phyloP scores from a whole-genome alignment of 2,888 invertebrate genomes.

The Hofmannophila pseudospretella region DNA sequence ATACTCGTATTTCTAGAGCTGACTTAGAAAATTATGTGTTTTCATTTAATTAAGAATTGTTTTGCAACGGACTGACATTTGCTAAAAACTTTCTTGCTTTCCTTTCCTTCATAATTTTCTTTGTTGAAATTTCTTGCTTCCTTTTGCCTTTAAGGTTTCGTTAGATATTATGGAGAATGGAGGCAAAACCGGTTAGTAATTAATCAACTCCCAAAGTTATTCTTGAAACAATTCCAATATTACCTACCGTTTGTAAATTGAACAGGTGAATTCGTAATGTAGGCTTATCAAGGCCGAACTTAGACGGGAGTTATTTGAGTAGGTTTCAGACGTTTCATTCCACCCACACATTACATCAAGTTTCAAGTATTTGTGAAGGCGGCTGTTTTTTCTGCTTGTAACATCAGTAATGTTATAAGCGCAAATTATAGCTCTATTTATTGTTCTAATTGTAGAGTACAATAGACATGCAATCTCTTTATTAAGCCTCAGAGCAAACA shows the following conservation, averaged over 20 bases:
- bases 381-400: neutral
- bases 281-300: neutral
- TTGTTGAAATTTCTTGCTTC: too few relatives aligned
- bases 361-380: slow-evolving; percentile 17
- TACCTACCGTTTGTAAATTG: neutral
- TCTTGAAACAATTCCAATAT: too few relatives aligned
- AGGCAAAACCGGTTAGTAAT: too few relatives aligned
- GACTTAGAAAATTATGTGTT: too few relatives aligned
- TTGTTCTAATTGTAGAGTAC: slow-evolving; percentile 21
- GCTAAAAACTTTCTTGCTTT: too few relatives aligned
- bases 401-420: neutral
- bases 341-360: slow-evolving; percentile 27
- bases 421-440: slow-evolving; percentile 8
- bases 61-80: too few relatives aligned
- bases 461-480: slow-evolving; percentile 25
- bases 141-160: too few relatives aligned
- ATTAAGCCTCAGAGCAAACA: slow-evolving; percentile 14
- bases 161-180: too few relatives aligned
- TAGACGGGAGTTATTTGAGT: slow-evolving; percentile 18
- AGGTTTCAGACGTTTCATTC: slow-evolving; percentile 20
- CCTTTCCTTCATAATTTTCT: too few relatives aligned
- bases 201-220: too few relatives aligned
- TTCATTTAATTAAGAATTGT: too few relatives aligned
- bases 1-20: too few relatives aligned
- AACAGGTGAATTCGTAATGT: slow-evolving; percentile 1